Percentiles rank a stretch among this genome's conserved stretches.
Evolutionary conservation across 2,797 vertebrate species (phyloP).

Genomic region (Sebastes minor): DNA sequence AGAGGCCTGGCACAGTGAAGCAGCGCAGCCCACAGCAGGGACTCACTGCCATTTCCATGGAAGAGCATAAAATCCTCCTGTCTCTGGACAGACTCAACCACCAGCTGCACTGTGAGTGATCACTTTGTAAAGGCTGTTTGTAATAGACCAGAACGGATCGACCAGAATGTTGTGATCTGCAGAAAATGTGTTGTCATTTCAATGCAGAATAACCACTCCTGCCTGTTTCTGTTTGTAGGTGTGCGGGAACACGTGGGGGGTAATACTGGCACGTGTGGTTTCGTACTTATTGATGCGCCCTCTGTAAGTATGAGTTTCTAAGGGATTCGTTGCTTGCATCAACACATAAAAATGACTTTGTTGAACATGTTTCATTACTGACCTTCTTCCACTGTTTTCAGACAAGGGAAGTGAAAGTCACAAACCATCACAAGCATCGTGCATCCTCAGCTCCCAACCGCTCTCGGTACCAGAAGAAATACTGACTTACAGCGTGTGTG

Average conservation of each 20-base stretch:
- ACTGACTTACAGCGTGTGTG: slow-evolving; percentile 58
- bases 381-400: slow-evolving; percentile 52
- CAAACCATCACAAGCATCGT: slow-evolving; percentile 54
- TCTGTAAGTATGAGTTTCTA: slow-evolving; percentile 76
- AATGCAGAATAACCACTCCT: not conserved
- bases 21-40: slow-evolving; percentile 39
- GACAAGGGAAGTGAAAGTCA: slow-evolving; percentile 51
- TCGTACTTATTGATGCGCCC: slow-evolving; percentile 68
- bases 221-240: slow-evolving; percentile 74
- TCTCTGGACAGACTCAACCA: slow-evolving; percentile 84
- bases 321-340: not conserved
- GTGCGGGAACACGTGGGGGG: slow-evolving; percentile 75
- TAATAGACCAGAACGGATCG: not conserved
- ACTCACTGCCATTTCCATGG: slow-evolving; percentile 80
- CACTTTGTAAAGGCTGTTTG: not conserved
- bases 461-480: slow-evolving; percentile 71
- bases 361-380: not conserved
- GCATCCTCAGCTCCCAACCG: slow-evolving; percentile 60
- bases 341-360: not conserved
- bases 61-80: slow-evolving; percentile 88
- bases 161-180: not conserved
- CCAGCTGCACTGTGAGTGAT: slow-evolving; percentile 80
- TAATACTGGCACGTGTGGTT: slow-evolving; percentile 65
- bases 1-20: slow-evolving; percentile 42
- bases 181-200: not conserved